Base-by-base conservation (phyloP, 2,113 vertebrate genomes). In the Siniperca knerii region DNA sequence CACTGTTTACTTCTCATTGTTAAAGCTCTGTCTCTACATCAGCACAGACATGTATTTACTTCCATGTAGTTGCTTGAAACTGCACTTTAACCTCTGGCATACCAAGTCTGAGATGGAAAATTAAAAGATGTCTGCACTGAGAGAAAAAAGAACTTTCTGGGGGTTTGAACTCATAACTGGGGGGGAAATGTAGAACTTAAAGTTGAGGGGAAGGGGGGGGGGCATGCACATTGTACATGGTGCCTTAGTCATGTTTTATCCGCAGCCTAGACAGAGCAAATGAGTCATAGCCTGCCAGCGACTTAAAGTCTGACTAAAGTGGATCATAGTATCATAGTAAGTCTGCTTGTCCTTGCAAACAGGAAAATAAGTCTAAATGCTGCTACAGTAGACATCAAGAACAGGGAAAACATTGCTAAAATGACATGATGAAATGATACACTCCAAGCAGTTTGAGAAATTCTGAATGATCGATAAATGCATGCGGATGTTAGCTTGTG, bases 121-220 rank as follows among this genome's bases (percentile, higher is more conserved):
- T 90, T 86, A 91, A 88, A 93, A 79, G 40, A 50, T 65, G 80
- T 81, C 87, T 90, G 84, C 76, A 69, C 55, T n/a, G 6, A 29
- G 54, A 5, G 5, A 40, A 61, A 80, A 48, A 52, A 71, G 0
- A 68, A 18, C 46, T 61, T 86, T 57, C 29, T 2, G n/a, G 35
- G 77, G 80, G 71, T 72, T 87, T 84, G 44, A 75, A 87, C 54
- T 85, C 68, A 82, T 84, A 87, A 85, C 58, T 81, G 48, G 20
- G 46, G 20, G 20, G 79, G 67, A 42, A 44, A 74, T 62, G 54
- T 71, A 50, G 69, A 85, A 70, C 54, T 77, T 65, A 0, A 8
- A 76, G 21, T 50, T 16, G 46, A 77, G 57, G 29, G 58, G 48
- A 77, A 64, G 62, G 50, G 76, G 42, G 29, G 21, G 58, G 68